Evolutionary conservation across 2,888 invertebrate species (phyloP).

Genomic region (Agriopis leucophaearia): DNA sequence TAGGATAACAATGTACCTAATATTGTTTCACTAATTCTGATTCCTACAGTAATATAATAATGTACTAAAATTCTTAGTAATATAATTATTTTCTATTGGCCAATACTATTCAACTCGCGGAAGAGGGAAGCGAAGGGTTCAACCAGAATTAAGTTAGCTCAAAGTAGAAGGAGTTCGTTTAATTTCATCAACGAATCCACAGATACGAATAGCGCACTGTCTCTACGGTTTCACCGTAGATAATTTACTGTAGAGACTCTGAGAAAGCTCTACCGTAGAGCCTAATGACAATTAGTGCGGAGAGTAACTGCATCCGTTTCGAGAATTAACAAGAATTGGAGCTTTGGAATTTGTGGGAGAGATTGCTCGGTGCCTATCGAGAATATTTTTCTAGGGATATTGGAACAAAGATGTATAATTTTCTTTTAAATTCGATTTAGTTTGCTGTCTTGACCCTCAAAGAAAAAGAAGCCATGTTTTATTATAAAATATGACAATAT

Average conservation of each 20-base stretch:
- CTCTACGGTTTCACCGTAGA: too few species aligned
- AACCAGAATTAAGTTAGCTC: background rate
- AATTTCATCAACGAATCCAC: constrained; percentile 1
- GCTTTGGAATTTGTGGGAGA: constrained; percentile 1
- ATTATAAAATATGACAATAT: too few species aligned
- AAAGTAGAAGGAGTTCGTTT: constrained; percentile 3
- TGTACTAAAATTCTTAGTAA: too few species aligned
- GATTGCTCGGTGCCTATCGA: background rate
- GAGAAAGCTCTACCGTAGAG: constrained; percentile 11
- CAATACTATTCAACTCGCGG: too few species aligned
- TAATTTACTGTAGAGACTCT: background rate
- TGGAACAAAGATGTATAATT: background rate
- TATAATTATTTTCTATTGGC: too few species aligned
- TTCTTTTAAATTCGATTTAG: background rate
- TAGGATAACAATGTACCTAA: too few species aligned
- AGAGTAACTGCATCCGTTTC: constrained; percentile 27
- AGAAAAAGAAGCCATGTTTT: too few species aligned
- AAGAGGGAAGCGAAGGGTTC: too few species aligned
- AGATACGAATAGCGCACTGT: constrained; percentile 29
- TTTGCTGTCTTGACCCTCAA: too few species aligned
- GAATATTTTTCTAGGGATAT: background rate
- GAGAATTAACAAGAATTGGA: constrained; percentile 16
- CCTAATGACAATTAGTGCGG: constrained; percentile 21
- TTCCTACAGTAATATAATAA: too few species aligned
- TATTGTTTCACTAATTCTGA: too few species aligned